Base-by-base conservation (phyloP, 2,113 vertebrate genomes). In the Zapornia atra region DNA sequence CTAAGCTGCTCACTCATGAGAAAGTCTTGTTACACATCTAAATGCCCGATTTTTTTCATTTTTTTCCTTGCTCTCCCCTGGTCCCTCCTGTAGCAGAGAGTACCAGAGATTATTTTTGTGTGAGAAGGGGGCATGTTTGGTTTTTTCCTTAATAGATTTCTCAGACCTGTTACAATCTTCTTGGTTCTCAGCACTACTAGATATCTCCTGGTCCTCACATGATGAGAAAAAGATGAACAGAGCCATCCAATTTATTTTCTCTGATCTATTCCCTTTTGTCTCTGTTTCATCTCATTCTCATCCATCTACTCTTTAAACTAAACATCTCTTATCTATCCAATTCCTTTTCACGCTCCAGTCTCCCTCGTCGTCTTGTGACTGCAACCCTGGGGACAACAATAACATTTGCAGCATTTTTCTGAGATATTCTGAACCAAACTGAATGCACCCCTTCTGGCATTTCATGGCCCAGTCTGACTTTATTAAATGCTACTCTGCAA, bases 271-370 rank as follows among this genome's bases (percentile, higher is more conserved):
- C 69, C 40, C 63, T 95, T 96, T 86, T 86, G 86, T 78, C 77
- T 92, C 82, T 72, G 40, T 91, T 95, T 91, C 90, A 38, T 69
- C 80, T 95, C 77, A 40, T 88, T 91, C 84, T 63, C 91, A 95
- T 91, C 83, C 86, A 89, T 86, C 92, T 93, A 25, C 54, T 79
- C 77, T 90, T 94, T 92, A 97, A 93, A 95, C 88, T 79, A 87
- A 96, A 81, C 53, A 69, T 79, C 81, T 84, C 90, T 92, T 92
- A 94, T 91, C 95, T 92, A 79, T 73, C 84, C 91, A 85, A 91
- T 92, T 96, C 73, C 26, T 94, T 88, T 92, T 94, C 91, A 95
- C 1, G 33, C 88, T 94, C 7, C 73, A 94, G 57, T 91, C 90
- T 95, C 95, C 72, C 70, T 31, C 33, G 31, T 71, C 56, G 50